Percentiles rank a stretch among this genome's conserved stretches.
Evolutionary conservation across 2,888 invertebrate species (phyloP).

Genomic region (Epicampocera succincta): DNA sequence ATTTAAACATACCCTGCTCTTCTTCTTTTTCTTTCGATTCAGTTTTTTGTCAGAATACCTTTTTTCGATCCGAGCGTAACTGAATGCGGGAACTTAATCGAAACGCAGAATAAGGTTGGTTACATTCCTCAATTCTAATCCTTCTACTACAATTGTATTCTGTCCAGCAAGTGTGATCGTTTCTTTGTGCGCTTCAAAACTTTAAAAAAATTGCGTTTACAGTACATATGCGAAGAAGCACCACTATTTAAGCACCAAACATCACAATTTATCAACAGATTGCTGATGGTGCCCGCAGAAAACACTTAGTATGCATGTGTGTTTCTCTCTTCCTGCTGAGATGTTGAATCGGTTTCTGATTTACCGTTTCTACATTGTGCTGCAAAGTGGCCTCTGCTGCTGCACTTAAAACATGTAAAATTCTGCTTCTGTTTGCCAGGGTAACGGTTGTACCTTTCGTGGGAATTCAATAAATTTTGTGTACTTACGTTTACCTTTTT

Average conservation of each 20-base stretch:
- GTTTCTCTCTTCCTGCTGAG: slow-evolving; percentile 6
- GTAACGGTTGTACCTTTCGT: slow-evolving; percentile 18
- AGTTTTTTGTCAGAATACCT: too few species aligned
- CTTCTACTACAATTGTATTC: slow-evolving; percentile 46
- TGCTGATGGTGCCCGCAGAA: slow-evolving; percentile 22
- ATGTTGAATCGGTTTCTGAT: too few species aligned
- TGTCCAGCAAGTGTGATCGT: slow-evolving; percentile 34
- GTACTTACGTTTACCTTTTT: slow-evolving; percentile 13
- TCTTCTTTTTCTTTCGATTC: too few species aligned
- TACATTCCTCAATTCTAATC: slow-evolving; percentile 18
- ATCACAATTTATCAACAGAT: background rate
- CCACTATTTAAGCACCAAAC: slow-evolving; percentile 52
- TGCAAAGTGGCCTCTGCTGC: slow-evolving; percentile 56
- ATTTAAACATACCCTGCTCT: too few species aligned
- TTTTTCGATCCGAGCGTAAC: too few species aligned
- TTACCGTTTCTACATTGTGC: slow-evolving; percentile 53
- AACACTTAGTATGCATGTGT: slow-evolving; percentile 39
- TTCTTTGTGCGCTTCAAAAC: slow-evolving; percentile 16
- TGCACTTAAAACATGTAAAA: slow-evolving; percentile 58
- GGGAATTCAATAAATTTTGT: slow-evolving; percentile 1
- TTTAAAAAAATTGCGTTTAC: slow-evolving; percentile 37
- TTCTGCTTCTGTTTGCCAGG: slow-evolving; percentile 28
- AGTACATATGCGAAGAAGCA: slow-evolving; percentile 52
- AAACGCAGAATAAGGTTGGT: too few species aligned
- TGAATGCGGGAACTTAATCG: too few species aligned